Conservation (phyloP, 2,888 invertebrate genomes). For the Taphrorychus bicolor region DNA sequence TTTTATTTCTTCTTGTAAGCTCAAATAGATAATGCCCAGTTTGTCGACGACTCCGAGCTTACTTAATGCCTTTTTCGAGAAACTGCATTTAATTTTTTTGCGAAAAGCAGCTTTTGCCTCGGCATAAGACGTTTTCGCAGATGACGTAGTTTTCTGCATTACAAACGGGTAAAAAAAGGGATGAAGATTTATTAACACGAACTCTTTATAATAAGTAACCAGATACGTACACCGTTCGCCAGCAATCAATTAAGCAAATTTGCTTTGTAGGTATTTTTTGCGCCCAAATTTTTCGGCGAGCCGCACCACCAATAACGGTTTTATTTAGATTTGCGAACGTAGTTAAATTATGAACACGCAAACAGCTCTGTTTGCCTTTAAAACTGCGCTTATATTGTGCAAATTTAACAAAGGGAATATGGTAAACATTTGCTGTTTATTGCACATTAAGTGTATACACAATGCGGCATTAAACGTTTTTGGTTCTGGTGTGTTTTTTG, state of each 20-base stretch:
- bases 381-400: conserved; percentile 17
- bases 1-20: background rate
- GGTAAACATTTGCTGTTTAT: conserved; percentile 13
- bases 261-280: conserved; percentile 7
- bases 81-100: background rate
- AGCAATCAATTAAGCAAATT: conserved; percentile 7
- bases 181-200: background rate
- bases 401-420: conserved; percentile 21
- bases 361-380: conserved; percentile 23
- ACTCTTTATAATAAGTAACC: background rate
- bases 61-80: background rate
- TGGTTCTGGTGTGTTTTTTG: background rate
- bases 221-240: background rate
- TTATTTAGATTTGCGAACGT: conserved; percentile 17
- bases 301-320: conserved; percentile 13
- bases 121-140: background rate
- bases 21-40: background rate
- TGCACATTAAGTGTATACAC: background rate
- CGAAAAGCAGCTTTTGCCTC: background rate
- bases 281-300: conserved; percentile 1
- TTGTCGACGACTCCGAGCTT: background rate
- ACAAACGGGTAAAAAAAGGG: background rate
- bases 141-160: background rate
- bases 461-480: conserved; percentile 1
- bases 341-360: conserved; percentile 11